A percentile compares a stretch with the other conserved stretches of the same genome.
Evolutionary conservation across 1,140 invertebrate species (phyloP).

Genomic region (Nebria ingens): DNA sequence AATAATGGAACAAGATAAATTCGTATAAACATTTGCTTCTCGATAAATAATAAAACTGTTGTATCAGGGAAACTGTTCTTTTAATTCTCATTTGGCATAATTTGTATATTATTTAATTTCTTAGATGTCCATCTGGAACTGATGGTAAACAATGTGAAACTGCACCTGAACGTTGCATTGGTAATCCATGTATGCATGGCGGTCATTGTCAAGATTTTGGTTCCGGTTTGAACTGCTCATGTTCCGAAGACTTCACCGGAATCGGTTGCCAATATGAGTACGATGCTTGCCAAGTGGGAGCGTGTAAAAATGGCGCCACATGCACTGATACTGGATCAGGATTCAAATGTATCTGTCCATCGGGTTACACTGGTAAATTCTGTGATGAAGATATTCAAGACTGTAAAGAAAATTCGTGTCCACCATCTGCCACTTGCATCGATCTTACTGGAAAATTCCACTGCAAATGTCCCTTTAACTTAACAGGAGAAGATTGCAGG

Average conservation of each 20-base stretch:
- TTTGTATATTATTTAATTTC: constrained; percentile 14
- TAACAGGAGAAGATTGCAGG: constrained; percentile 91
- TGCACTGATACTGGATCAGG: constrained; percentile 76
- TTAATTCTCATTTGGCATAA: too few relatives aligned
- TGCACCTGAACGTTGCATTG: constrained; percentile 89
- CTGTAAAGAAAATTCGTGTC: constrained; percentile 89
- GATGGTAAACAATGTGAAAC: constrained; percentile 93
- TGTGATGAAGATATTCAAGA: constrained; percentile 89
- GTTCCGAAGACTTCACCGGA: constrained; percentile 72
- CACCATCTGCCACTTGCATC: constrained; percentile 86
- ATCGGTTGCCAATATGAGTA: constrained; percentile 90
- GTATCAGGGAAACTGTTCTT: too few relatives aligned
- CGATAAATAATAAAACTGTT: too few relatives aligned
- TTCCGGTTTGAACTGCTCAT: constrained; percentile 88
- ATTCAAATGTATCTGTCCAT: constrained; percentile 76
- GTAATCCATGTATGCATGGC: constrained; percentile 91
- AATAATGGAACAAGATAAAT: too few relatives aligned
- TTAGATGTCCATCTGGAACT: constrained; percentile 80
- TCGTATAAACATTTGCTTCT: too few relatives aligned
- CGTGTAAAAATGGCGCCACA: constrained; percentile 87
- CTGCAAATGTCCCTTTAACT: constrained; percentile 91
- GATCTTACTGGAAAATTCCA: constrained; percentile 88
- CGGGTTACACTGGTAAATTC: constrained; percentile 76
- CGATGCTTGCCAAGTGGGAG: constrained; percentile 76
- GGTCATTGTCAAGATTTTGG: constrained; percentile 91